These are phyloP conservation scores for Aradus depressus DNA, from an alignment of 2,888 invertebrate genomes.

Conservation along the genomic window DNA sequence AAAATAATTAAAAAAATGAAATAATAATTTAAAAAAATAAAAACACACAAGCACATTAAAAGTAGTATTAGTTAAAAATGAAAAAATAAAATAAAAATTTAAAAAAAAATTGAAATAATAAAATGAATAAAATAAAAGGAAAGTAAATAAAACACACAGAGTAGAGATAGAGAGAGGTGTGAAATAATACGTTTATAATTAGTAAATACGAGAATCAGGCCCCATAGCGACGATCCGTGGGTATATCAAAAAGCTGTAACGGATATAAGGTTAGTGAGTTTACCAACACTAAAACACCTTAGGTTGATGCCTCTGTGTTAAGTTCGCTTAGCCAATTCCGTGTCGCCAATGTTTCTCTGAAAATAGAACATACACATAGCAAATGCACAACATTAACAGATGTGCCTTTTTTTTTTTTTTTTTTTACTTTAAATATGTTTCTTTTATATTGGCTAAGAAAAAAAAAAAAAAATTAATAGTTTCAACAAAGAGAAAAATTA, in stretches of 20 bases:
- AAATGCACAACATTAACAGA: conserved; percentile 27
- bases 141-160: conserved; percentile 26
- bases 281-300: conserved; percentile 29
- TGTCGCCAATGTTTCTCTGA: conserved; percentile 26
- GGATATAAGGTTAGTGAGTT: conserved; percentile 29
- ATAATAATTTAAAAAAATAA: too few species aligned
- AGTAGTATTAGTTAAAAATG: not conserved
- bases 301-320: conserved; percentile 27
- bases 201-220: conserved; percentile 29
- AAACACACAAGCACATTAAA: conserved; percentile 29
- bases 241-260: conserved; percentile 29
- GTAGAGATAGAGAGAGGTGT: conserved; percentile 24
- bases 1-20: too few species aligned
- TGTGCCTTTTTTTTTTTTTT: conserved; percentile 15
- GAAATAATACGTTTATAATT: conserved; percentile 26
- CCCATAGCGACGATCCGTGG: conserved; percentile 29
- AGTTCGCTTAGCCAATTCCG: conserved; percentile 24
- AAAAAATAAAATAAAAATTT: too few species aligned
- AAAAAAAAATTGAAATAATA: too few species aligned
- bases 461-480: not conserved
- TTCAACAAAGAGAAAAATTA: not conserved
- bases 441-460: not conserved
- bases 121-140: conserved; percentile 25
- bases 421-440: conserved; percentile 2
- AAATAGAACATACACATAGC: conserved; percentile 29